Evolutionary conservation across 2,888 invertebrate genomes (phyloP).

Genomic region (Saturnia japonica): DNA sequence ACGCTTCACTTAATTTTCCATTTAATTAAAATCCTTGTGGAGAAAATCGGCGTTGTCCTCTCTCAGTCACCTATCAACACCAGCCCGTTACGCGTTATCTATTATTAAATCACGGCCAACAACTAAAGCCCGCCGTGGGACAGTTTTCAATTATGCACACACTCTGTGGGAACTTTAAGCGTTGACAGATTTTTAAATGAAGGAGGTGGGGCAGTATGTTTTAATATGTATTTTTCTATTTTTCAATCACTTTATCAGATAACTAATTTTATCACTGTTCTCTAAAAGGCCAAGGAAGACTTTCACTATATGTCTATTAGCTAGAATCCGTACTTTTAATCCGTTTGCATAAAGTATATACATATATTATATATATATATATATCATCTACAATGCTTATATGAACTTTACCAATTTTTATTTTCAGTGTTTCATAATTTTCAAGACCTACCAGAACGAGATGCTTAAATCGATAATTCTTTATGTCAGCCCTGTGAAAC

Average conservation of each 20-base stretch:
- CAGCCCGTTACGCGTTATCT: slow-evolving; percentile 51
- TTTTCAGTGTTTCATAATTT: too few relatives aligned
- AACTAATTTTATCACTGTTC: not conserved
- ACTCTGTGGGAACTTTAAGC: slow-evolving; percentile 26
- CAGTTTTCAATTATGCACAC: slow-evolving; percentile 64
- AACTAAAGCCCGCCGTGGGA: slow-evolving; percentile 37
- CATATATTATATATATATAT: too few relatives aligned
- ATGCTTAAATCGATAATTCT: too few relatives aligned
- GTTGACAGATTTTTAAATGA: slow-evolving; percentile 20
- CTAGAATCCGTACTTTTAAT: too few relatives aligned
- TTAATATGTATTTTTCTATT: not conserved
- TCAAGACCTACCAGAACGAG: too few relatives aligned
- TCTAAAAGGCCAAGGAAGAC: too few relatives aligned
- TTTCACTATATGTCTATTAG: too few relatives aligned
- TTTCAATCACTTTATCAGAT: not conserved
- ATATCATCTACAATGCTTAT: too few relatives aligned
- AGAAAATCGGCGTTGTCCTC: not conserved
- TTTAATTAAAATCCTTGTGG: slow-evolving; percentile 1
- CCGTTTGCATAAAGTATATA: too few relatives aligned
- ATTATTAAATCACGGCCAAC: slow-evolving; percentile 52
- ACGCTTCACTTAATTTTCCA: not conserved
- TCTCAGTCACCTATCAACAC: slow-evolving; percentile 16
- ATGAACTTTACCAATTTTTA: too few relatives aligned
- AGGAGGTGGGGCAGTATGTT: not conserved
- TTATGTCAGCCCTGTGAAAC: too few relatives aligned